A percentile compares a stretch with the other conserved stretches of the same genome.
phyloP scores from a whole-genome alignment of 2,888 invertebrate genomes.

The Eretmocerus hayati region DNA sequence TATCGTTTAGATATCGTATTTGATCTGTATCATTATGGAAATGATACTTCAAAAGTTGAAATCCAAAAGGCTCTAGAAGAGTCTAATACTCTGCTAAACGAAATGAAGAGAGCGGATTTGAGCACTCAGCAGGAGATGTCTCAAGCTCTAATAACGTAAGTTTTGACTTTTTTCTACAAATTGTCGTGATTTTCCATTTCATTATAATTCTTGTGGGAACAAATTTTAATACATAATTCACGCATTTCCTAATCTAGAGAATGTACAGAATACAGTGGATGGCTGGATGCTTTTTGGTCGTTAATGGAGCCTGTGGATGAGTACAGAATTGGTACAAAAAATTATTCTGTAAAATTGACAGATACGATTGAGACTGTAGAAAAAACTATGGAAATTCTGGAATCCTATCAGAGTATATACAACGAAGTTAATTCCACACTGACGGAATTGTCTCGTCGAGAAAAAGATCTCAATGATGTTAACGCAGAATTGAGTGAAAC shows the following conservation, averaged over 20 bases:
- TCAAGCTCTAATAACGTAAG: constrained; percentile 39
- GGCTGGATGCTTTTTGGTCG: constrained; percentile 35
- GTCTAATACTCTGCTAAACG: constrained; percentile 48
- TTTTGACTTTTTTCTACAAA: not conserved
- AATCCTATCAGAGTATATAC: constrained; percentile 37
- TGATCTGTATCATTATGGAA: constrained; percentile 45
- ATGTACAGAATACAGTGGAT: constrained; percentile 34
- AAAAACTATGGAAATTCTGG: constrained; percentile 37
- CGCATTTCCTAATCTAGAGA: constrained; percentile 8
- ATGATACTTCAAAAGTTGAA: constrained; percentile 51
- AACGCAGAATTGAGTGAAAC: constrained; percentile 48
- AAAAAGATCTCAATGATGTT: constrained; percentile 27
- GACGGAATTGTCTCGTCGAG: constrained; percentile 26
- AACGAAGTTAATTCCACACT: constrained; percentile 34
- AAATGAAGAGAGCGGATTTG: constrained; percentile 45
- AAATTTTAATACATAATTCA: not conserved
- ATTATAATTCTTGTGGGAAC: not conserved
- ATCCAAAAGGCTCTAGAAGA: constrained; percentile 50
- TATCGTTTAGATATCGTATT: constrained; percentile 33
- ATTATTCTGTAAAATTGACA: constrained; percentile 31
- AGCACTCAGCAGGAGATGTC: constrained; percentile 41
- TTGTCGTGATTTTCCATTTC: constrained; percentile 1
- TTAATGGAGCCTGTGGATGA: constrained; percentile 31
- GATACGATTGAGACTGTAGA: constrained; percentile 33
- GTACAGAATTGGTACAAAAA: constrained; percentile 27